Evolutionary conservation across 2,888 invertebrate genomes (phyloP).

Genomic region (Troilus luridus): DNA sequence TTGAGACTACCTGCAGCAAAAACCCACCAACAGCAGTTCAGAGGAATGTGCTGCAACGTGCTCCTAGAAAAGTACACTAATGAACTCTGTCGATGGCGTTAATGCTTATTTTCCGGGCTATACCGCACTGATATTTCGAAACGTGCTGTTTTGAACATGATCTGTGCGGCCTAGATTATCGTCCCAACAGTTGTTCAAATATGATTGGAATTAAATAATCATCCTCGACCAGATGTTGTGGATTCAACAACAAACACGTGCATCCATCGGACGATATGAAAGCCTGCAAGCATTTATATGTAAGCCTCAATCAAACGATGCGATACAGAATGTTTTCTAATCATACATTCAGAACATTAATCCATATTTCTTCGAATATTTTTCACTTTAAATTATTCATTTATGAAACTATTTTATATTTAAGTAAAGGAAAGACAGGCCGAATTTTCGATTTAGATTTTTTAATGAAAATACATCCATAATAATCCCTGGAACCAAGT

Average conservation of each 20-base stretch:
- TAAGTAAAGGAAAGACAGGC: too few relatives aligned
- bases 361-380: background rate
- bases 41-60: too few relatives aligned
- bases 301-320: background rate
- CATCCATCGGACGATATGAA: background rate
- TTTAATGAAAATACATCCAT: too few relatives aligned
- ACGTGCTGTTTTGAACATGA: background rate
- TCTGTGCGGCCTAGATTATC: background rate
- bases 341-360: background rate
- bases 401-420: too few relatives aligned
- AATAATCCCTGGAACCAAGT: too few relatives aligned
- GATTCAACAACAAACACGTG: background rate
- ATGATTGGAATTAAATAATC: background rate
- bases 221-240: background rate
- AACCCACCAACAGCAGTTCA: too few relatives aligned
- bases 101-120: background rate
- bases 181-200: background rate
- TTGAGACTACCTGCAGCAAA: too few relatives aligned
- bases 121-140: background rate
- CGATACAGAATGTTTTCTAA: background rate
- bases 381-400: too few relatives aligned
- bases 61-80: too few relatives aligned
- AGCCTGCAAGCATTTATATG: background rate
- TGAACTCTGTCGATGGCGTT: background rate
- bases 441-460: too few relatives aligned